Evolutionary conservation across 2,888 invertebrate genomes (phyloP).

Genomic region (Calephelis perditalis): DNA sequence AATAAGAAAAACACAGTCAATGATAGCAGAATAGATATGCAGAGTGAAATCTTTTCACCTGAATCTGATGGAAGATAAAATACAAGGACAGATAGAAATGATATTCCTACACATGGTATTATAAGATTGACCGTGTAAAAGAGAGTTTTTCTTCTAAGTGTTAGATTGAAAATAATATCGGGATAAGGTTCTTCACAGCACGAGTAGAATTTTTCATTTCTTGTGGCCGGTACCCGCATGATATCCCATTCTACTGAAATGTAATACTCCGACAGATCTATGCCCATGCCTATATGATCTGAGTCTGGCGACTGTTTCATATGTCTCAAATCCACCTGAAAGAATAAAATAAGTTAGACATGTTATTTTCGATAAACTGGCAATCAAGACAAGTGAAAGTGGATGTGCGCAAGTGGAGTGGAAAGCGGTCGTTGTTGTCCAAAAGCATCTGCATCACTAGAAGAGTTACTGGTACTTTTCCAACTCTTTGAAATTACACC

Average conservation of each 20-base stretch:
- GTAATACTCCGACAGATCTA: conserved; percentile 95
- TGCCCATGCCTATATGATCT: conserved; percentile 92
- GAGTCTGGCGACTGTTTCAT: conserved; percentile 92
- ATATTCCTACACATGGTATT: conserved; percentile 97
- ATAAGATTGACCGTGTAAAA: conserved; percentile 99
- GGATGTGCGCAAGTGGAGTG: too few relatives aligned
- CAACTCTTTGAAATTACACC: too few relatives aligned
- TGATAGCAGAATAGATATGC: conserved; percentile 95
- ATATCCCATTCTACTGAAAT: conserved; percentile 99
- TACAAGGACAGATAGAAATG: conserved; percentile 96
- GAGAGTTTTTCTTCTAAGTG: conserved; percentile 94
- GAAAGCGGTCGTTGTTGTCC: too few relatives aligned
- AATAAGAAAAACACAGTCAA: conserved; percentile 96
- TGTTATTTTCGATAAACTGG: conserved; percentile 17
- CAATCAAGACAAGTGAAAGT: too few relatives aligned
- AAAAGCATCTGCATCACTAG: too few relatives aligned
- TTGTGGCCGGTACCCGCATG: conserved; percentile 92
- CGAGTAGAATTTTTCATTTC: conserved; percentile 95
- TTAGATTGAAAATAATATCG: conserved; percentile 98
- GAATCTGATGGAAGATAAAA: conserved; percentile 98
- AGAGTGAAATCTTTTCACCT: conserved; percentile 97
- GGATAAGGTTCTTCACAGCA: conserved; percentile 98
- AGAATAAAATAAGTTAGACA: conserved; percentile 29
- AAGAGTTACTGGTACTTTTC: too few relatives aligned
- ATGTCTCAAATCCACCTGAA: conserved; percentile 93